Evolutionary conservation across 2,797 vertebrate species (phyloP).

Genomic region (Acanthurus lineatus): DNA sequence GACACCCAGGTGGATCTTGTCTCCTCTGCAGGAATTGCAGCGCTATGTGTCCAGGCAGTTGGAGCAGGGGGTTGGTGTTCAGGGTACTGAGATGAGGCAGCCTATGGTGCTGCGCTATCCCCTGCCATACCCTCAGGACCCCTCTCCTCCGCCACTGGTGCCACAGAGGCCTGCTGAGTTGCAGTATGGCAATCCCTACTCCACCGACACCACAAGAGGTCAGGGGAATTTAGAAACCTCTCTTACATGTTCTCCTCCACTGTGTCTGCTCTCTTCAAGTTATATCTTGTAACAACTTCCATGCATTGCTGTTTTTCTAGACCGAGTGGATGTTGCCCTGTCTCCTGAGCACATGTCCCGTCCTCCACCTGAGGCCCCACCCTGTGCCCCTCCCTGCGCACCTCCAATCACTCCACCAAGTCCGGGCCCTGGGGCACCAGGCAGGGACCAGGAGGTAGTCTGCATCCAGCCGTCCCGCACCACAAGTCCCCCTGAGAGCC

Average conservation of each 20-base stretch:
- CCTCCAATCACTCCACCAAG: constrained; percentile 75
- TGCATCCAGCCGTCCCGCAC: constrained; percentile 96
- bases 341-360: constrained; percentile 91
- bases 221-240: not conserved
- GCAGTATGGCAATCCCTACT: constrained; percentile 95
- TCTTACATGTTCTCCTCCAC: not conserved
- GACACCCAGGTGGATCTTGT: not conserved
- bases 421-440: constrained; percentile 39
- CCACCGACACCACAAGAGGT: constrained; percentile 87
- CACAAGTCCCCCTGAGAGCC: constrained; percentile 92
- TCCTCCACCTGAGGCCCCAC: constrained; percentile 87
- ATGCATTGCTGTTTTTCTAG: constrained; percentile 66
- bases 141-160: constrained; percentile 86
- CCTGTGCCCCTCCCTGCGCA: constrained; percentile 84
- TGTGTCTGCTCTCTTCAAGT: not conserved
- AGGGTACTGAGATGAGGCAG: constrained; percentile 78
- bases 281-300: no score
- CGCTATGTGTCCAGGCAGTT: constrained; percentile 81
- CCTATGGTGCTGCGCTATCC: constrained; percentile 87
- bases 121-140: constrained; percentile 89
- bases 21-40: constrained; percentile 86
- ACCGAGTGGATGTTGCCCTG: constrained; percentile 89
- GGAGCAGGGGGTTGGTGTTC: constrained; percentile 82
- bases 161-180: constrained; percentile 90
- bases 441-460: constrained; percentile 92